Evolutionary conservation across 2,888 invertebrate genomes (phyloP), one percentile per base, ranked within the genome.

Genomic region (Megamerina dolium): DNA sequence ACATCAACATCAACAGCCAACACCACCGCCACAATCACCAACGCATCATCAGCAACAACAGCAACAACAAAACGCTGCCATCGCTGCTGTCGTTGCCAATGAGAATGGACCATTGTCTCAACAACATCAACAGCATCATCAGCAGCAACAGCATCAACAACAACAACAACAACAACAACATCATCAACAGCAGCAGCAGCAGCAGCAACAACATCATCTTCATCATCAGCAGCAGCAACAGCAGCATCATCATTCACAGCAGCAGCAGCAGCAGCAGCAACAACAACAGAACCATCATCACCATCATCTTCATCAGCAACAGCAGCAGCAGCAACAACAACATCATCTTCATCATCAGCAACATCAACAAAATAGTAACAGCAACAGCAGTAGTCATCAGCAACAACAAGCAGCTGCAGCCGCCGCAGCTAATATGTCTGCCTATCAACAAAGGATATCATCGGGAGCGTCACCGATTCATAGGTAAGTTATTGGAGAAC

Each of bases 401-500:
- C 62, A 63, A 46, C 63, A 60, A 49, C 65, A 67, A 41, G 23
- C 52, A 50, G 33, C 56, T 46, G 50, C 59, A 48, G 45, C 60
- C 51, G 14, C 55, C 54, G 43, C 53, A 56, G 61, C 61, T 45
- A 66, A 61, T 56, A 68, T 68, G 66, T 64, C 68, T 47, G 63
- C 70, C 49, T 72, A 72, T 63, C 70, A 68, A 45, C 70, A 70
- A 57, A 60, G 71, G 53, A 56, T 68, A 61, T 60, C 68, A 55
- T 59, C 68, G 49, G 68, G 68, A 58, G 68, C 68, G 58, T 65
- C 70, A 52, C 65, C 68, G 56, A 70, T 72, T 63, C 70, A 72
- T 64, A 71, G 72, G 72, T 72, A 50, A 62, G 68, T 57, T n/a
- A n/a, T n/a, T n/a, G n/a, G n/a, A n/a, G n/a, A n/a, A n/a, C n/a